Evolutionary conservation across 2,888 invertebrate genomes (phyloP).

Genomic region (Gonocerus acuteangulatus): DNA sequence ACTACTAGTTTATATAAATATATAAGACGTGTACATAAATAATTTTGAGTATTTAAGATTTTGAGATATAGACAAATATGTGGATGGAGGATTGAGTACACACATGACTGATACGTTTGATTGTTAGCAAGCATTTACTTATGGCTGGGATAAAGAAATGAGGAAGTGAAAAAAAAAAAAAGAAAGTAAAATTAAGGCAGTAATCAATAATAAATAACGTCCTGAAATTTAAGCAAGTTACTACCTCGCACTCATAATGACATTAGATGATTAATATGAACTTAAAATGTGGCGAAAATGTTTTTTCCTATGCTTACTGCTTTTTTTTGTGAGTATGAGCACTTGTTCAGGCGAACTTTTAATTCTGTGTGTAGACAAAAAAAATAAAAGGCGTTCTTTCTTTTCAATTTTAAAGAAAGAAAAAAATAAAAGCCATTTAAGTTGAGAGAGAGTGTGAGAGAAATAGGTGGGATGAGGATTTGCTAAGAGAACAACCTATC

Average conservation of each 20-base stretch:
- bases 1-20: background rate
- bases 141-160: conserved; percentile 11
- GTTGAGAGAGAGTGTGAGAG: conserved; percentile 8
- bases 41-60: background rate
- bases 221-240: conserved; percentile 17
- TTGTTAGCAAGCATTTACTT: conserved; percentile 30
- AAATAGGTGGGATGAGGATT: background rate
- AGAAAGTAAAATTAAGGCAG: conserved; percentile 8
- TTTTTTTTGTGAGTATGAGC: background rate
- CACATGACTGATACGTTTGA: conserved; percentile 33
- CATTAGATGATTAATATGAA: background rate
- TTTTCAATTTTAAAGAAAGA: background rate
- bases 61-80: background rate
- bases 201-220: background rate
- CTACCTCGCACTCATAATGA: conserved; percentile 4
- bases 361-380: background rate
- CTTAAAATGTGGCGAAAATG: conserved; percentile 6
- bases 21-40: conserved; percentile 4
- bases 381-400: conserved; percentile 3
- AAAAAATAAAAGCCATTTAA: conserved; percentile 23
- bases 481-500: conserved; percentile 12
- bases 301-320: conserved; percentile 12
- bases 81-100: conserved; percentile 19
- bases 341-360: background rate
- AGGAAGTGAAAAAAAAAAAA: conserved; percentile 10